Conservation (phyloP, 2,797 vertebrate genomes). For the Pagetopsis macropterus region DNA sequence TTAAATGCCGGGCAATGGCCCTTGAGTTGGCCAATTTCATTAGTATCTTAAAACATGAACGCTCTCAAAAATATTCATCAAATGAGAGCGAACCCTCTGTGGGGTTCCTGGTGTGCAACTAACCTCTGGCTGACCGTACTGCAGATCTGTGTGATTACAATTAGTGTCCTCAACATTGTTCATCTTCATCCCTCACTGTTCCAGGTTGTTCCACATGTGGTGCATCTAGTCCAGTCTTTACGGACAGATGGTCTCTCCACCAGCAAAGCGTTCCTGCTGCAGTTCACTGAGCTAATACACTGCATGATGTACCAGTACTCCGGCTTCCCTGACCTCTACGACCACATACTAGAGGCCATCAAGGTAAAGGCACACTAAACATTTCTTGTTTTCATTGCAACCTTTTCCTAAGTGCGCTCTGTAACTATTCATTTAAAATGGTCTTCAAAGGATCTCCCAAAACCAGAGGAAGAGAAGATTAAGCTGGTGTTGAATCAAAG, state of each 20-base stretch:
- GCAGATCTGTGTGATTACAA: constrained; percentile 39
- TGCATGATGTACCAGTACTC: constrained; percentile 99
- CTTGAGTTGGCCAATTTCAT: constrained; percentile 58
- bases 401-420: neutral
- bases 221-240: constrained; percentile 89
- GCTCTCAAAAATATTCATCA: constrained; percentile 39
- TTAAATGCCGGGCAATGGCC: constrained; percentile 61
- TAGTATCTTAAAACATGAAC: constrained; percentile 58
- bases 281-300: constrained; percentile 92
- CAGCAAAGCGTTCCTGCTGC: constrained; percentile 91
- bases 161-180: constrained; percentile 34
- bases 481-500: constrained; percentile 96
- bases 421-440: neutral
- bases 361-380: constrained; percentile 84
- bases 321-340: constrained; percentile 98
- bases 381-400: neutral
- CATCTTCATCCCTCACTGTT: constrained; percentile 18
- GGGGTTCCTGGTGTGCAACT: constrained; percentile 34
- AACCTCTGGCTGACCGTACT: constrained; percentile 11
- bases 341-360: constrained; percentile 93
- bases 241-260: constrained; percentile 89
- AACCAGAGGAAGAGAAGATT: constrained; percentile 94
- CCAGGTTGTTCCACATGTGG: constrained; percentile 93
- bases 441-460: constrained; percentile 88
- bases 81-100: constrained; percentile 57